phyloP scores from a whole-genome alignment of 2,888 invertebrate species.

The Oxyscelio sp. region DNA sequence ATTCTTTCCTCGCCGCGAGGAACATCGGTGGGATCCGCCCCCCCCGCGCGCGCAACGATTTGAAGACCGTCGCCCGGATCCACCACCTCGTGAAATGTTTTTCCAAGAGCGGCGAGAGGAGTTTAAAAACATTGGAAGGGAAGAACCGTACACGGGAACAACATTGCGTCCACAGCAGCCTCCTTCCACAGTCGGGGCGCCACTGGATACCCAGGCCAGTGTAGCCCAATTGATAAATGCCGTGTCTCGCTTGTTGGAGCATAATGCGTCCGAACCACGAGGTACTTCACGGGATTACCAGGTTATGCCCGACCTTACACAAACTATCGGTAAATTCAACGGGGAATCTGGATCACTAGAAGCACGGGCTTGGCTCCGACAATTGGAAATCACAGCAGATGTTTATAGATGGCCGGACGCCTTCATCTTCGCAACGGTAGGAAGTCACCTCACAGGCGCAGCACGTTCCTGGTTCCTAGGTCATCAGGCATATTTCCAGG shows the following conservation, averaged over 20 bases:
- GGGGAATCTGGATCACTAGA: not conserved
- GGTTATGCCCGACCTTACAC: not conserved
- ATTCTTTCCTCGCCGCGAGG: no score
- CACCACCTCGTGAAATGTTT: no score
- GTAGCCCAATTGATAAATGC: not conserved
- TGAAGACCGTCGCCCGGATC: no score
- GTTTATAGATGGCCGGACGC: constrained; percentile 11
- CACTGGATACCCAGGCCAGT: no score
- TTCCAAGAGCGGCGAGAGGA: no score
- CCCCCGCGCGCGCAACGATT: not conserved
- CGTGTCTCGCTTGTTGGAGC: not conserved
- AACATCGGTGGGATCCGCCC: constrained; percentile 35
- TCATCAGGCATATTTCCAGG: not conserved
- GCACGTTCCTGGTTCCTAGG: not conserved
- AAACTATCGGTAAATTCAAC: not conserved
- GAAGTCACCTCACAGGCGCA: no score
- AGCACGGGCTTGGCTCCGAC: constrained; percentile 1
- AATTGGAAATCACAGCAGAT: not conserved
- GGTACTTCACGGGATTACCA: not conserved
- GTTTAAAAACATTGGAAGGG: no score
- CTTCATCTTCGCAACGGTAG: not conserved
- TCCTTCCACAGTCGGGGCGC: no score
- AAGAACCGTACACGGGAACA: no score
- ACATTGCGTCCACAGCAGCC: no score
- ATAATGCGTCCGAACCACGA: not conserved